These are phyloP conservation scores for Anolis carolinensis DNA, from an alignment of 2,113 vertebrate species.

Conservation along the genomic window DNA sequence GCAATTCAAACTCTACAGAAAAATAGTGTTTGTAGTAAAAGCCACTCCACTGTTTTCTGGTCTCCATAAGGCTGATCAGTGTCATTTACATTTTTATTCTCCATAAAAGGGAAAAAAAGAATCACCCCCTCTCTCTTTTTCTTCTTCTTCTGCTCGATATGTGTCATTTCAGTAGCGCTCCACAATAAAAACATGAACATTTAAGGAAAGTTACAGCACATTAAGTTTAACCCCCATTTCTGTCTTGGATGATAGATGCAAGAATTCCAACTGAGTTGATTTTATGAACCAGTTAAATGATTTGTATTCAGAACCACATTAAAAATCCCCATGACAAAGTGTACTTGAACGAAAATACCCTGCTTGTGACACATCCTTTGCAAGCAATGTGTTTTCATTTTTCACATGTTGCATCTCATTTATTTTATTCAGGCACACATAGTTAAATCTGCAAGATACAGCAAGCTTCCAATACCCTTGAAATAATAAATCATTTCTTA, in stretches of 20 bases:
- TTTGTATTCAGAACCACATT: slow-evolving; percentile 82
- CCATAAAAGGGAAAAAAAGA: neutral
- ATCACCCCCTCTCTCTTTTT: slow-evolving; percentile 6
- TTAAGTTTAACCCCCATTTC: slow-evolving; percentile 82
- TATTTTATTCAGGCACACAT: slow-evolving; percentile 81
- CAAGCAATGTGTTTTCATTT: slow-evolving; percentile 84
- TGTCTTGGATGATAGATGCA: slow-evolving; percentile 81
- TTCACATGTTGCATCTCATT: slow-evolving; percentile 88
- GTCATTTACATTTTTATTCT: neutral
- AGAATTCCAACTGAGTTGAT: slow-evolving; percentile 79
- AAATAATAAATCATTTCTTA: slow-evolving; percentile 89
- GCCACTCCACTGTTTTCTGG: neutral
- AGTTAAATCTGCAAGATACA: slow-evolving; percentile 80
- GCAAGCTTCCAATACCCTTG: slow-evolving; percentile 75
- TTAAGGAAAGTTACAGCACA: slow-evolving; percentile 77
- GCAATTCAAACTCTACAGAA: neutral
- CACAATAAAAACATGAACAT: slow-evolving; percentile 68
- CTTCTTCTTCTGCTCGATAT: slow-evolving; percentile 14
- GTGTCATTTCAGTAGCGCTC: slow-evolving; percentile 56
- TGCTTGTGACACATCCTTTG: slow-evolving; percentile 80
- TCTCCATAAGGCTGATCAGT: slow-evolving; percentile 27
- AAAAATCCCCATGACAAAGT: slow-evolving; percentile 82
- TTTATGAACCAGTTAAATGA: slow-evolving; percentile 82
- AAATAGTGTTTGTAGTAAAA: neutral
- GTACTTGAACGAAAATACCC: slow-evolving; percentile 81